phyloP scores from a whole-genome alignment of 2,888 invertebrate species.

The Amaurobius ferox region DNA sequence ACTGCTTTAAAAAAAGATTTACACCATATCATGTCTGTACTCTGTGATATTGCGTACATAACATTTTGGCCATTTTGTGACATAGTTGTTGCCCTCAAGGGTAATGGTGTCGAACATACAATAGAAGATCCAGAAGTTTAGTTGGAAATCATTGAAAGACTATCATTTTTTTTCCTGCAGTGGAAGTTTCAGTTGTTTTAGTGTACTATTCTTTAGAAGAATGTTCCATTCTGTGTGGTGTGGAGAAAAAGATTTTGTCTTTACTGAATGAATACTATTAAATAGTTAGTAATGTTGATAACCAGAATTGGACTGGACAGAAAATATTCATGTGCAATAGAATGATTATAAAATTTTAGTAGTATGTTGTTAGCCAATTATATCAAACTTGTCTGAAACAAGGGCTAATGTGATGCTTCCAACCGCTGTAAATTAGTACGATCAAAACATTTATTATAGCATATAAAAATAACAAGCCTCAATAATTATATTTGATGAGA shows the following conservation, averaged over 20 bases:
- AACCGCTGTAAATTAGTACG: too few species aligned
- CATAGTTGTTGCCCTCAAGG: neutral
- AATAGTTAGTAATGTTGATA: neutral
- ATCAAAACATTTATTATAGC: too few species aligned
- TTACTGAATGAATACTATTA: neutral
- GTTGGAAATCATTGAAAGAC: neutral
- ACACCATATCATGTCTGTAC: constrained; percentile 65
- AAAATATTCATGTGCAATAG: neutral
- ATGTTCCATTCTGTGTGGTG: neutral
- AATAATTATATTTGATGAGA: too few species aligned
- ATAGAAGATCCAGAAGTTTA: neutral
- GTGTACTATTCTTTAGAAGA: neutral
- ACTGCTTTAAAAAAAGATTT: constrained; percentile 45
- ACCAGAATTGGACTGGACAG: neutral
- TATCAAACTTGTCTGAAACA: too few species aligned
- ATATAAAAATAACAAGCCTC: too few species aligned
- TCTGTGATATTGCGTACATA: constrained; percentile 64
- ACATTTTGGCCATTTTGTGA: constrained; percentile 41
- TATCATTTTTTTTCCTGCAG: constrained; percentile 4
- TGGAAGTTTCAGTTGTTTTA: constrained; percentile 7
- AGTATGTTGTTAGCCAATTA: too few species aligned
- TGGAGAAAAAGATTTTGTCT: neutral
- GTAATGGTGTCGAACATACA: neutral
- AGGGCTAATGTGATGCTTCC: too few species aligned
- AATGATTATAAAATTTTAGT: too few species aligned